phyloP scores from a whole-genome alignment of 2,888 invertebrate species.

The Capitulum mitella region DNA sequence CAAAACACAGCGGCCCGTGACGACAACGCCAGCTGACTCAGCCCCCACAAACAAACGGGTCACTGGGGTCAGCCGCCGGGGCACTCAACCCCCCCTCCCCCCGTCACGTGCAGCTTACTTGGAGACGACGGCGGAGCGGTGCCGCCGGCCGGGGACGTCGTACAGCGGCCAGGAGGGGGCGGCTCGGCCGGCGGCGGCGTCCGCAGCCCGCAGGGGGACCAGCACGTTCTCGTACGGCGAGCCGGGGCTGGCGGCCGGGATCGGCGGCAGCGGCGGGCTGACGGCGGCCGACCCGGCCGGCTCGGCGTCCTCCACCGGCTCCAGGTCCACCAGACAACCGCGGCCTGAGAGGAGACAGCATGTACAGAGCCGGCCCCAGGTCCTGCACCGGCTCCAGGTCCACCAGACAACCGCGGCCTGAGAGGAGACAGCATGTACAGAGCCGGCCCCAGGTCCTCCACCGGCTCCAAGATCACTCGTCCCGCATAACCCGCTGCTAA shows the following conservation, averaged over 20 bases:
- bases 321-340: not conserved
- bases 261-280: conserved; percentile 27
- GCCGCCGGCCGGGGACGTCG: not conserved
- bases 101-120: not conserved
- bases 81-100: not conserved
- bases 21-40: too few species aligned
- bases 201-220: conserved; percentile 24
- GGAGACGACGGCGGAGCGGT: not conserved
- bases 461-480: not conserved
- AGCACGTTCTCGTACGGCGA: conserved; percentile 36
- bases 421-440: too few species aligned
- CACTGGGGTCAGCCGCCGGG: too few species aligned
- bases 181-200: not conserved
- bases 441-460: not conserved
- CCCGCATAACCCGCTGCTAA: too few species aligned
- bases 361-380: not conserved
- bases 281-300: not conserved
- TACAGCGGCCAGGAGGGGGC: not conserved
- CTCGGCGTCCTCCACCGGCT: not conserved
- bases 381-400: not conserved
- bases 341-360: too few species aligned
- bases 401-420: not conserved
- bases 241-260: conserved; percentile 31
- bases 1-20: too few species aligned
- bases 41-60: too few species aligned